A percentile compares a stretch with the other conserved stretches of the same genome.
These are phyloP conservation scores for Okamejei kenojei DNA, from an alignment of 2,797 vertebrate species.

Conservation along the genomic window DNA sequence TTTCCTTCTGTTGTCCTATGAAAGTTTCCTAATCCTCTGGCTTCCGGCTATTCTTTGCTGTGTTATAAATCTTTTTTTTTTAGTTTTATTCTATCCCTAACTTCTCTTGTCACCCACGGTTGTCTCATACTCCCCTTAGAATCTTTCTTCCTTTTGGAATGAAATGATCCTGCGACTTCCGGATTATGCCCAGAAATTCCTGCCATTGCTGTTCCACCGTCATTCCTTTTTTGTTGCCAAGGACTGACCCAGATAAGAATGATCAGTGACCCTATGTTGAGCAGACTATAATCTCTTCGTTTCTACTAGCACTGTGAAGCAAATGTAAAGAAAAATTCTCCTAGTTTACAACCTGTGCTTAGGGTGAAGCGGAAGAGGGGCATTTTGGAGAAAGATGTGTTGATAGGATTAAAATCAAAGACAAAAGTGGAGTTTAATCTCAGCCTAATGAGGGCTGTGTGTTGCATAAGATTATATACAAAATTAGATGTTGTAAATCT, in stretches of 20 bases:
- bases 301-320: background rate
- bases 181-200: no score
- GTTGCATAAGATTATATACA: background rate
- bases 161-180: no score
- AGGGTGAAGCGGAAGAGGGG: background rate
- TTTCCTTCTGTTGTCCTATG: no score
- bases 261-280: background rate
- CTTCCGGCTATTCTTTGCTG: no score
- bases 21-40: no score
- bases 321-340: background rate
- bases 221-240: background rate
- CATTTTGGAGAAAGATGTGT: no score
- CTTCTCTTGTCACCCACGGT: no score
- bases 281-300: background rate
- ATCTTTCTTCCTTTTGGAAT: no score
- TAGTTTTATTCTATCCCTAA: no score
- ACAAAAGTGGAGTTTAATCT: background rate
- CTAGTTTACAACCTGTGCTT: background rate
- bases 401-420: background rate
- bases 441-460: background rate
- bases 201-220: no score
- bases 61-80: no score
- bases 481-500: background rate
- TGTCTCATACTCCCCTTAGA: no score
- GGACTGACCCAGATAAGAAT: background rate